Percentiles rank a stretch among this genome's conserved stretches.
phyloP scores from a whole-genome alignment of 2,888 invertebrate species.

The Phengaris alcon region DNA sequence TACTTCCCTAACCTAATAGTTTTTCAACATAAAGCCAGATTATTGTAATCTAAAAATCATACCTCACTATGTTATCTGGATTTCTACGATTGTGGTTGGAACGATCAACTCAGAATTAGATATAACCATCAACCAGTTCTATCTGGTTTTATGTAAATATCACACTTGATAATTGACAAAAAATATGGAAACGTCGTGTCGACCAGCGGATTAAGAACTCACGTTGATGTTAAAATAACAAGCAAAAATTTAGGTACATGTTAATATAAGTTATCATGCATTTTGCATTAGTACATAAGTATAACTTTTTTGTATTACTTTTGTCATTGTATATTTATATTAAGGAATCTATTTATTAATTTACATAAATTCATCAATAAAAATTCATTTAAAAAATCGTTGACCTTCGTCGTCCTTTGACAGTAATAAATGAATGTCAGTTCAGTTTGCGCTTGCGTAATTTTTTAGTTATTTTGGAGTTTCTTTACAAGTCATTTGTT shows the following conservation, averaged over 20 bases:
- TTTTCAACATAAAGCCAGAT: conserved; percentile 1
- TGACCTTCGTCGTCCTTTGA: conserved; percentile 25
- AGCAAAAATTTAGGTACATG: not conserved
- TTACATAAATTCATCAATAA: not conserved
- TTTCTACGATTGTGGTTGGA: conserved; percentile 27
- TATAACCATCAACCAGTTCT: conserved; percentile 30
- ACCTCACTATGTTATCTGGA: conserved; percentile 26
- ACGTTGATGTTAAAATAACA: conserved; percentile 1
- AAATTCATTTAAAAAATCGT: not conserved
- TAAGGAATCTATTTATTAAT: not conserved
- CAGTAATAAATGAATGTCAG: not conserved
- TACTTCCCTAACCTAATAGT: not conserved
- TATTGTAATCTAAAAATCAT: conserved; percentile 26
- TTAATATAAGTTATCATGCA: not conserved
- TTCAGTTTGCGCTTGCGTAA: conserved; percentile 17
- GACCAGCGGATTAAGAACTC: not conserved
- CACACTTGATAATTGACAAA: conserved; percentile 25
- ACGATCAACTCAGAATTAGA: conserved; percentile 27
- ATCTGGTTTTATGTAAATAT: conserved; percentile 28
- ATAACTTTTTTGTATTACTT: not conserved
- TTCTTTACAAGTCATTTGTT: too few relatives aligned
- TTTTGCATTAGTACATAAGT: too few relatives aligned
- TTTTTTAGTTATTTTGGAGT: not conserved
- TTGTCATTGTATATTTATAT: not conserved
- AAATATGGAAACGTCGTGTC: conserved; percentile 23